Evolutionary conservation across 2,888 invertebrate genomes (phyloP).

Genomic region (Drosophila atripex): DNA sequence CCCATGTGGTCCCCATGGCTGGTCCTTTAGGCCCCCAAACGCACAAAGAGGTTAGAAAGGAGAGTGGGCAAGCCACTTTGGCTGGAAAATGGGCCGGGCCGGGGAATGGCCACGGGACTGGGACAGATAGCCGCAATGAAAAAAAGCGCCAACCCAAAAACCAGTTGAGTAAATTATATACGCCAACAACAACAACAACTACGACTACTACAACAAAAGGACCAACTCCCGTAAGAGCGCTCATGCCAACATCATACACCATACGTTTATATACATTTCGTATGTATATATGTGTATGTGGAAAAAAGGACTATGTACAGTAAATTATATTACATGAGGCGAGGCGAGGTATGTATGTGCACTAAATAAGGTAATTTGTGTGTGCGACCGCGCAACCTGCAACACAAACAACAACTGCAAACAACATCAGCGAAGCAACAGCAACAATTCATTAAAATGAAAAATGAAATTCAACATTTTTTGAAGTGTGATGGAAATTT

Average conservation of each 20-base stretch:
- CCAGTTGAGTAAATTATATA: slow-evolving; percentile 80
- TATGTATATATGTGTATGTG: slow-evolving; percentile 6
- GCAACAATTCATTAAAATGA: slow-evolving; percentile 79
- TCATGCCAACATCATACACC: slow-evolving; percentile 20
- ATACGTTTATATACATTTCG: slow-evolving; percentile 8
- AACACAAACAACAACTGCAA: slow-evolving; percentile 44
- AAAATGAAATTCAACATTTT: slow-evolving; percentile 77
- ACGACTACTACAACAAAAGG: slow-evolving; percentile 24
- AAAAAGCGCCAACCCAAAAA: slow-evolving; percentile 69
- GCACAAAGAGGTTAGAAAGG: slow-evolving; percentile 58
- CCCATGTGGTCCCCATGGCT: slow-evolving; percentile 25
- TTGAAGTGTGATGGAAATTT: slow-evolving; percentile 58
- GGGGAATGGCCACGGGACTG: slow-evolving; percentile 13
- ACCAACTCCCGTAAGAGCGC: slow-evolving; percentile 24
- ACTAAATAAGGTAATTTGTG: slow-evolving; percentile 82
- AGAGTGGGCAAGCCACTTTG: slow-evolving; percentile 7
- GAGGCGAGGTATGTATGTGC: slow-evolving; percentile 53
- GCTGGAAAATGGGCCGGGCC: slow-evolving; percentile 15
- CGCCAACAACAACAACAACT: slow-evolving; percentile 42
- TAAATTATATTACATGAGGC: slow-evolving; percentile 80
- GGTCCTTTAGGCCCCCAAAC: slow-evolving; percentile 30
- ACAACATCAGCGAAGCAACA: slow-evolving; percentile 48
- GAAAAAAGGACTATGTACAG: slow-evolving; percentile 73
- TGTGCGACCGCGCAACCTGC: slow-evolving; percentile 52
- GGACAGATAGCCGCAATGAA: slow-evolving; percentile 59